These are phyloP conservation scores for Penaeus chinensis DNA, from an alignment of 1,140 invertebrate genomes.

Conservation along the genomic window DNA sequence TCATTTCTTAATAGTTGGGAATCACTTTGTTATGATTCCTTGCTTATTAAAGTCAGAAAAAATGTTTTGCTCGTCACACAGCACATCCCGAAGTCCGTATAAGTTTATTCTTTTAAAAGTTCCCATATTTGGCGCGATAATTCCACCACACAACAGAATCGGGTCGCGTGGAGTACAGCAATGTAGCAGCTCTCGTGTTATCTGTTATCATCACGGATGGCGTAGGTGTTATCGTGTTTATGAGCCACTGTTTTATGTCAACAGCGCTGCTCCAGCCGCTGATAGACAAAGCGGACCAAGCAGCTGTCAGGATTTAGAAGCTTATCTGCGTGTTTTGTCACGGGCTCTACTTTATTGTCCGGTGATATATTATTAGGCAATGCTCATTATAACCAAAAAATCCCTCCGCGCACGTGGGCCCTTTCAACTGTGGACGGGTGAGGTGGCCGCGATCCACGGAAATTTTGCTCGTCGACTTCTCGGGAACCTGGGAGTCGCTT, in stretches of 20 bases:
- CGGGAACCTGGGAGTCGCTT: background rate
- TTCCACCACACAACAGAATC: too few species aligned
- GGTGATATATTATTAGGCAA: conserved; percentile 54
- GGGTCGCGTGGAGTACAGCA: background rate
- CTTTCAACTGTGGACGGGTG: conserved; percentile 44
- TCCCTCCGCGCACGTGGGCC: conserved; percentile 50
- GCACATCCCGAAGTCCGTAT: too few species aligned
- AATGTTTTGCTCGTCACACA: too few species aligned
- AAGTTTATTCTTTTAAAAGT: too few species aligned
- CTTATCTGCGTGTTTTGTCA: conserved; percentile 54
- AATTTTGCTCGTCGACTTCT: background rate
- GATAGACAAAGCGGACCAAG: conserved; percentile 41
- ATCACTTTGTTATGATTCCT: too few species aligned
- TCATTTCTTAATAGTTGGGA: too few species aligned
- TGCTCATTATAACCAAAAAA: conserved; percentile 53
- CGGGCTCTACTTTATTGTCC: conserved; percentile 37
- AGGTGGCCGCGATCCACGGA: conserved; percentile 29
- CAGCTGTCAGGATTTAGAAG: conserved; percentile 47
- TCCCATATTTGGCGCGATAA: too few species aligned
- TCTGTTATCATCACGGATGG: too few species aligned
- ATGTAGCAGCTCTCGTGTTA: background rate
- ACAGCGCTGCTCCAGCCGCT: background rate
- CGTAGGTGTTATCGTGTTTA: conserved; percentile 31
- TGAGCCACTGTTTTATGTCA: conserved; percentile 23
- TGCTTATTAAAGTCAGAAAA: too few species aligned